Base-by-base conservation (phyloP, 2,797 vertebrate species). In the Gymnoscopelus microlampas region DNA sequence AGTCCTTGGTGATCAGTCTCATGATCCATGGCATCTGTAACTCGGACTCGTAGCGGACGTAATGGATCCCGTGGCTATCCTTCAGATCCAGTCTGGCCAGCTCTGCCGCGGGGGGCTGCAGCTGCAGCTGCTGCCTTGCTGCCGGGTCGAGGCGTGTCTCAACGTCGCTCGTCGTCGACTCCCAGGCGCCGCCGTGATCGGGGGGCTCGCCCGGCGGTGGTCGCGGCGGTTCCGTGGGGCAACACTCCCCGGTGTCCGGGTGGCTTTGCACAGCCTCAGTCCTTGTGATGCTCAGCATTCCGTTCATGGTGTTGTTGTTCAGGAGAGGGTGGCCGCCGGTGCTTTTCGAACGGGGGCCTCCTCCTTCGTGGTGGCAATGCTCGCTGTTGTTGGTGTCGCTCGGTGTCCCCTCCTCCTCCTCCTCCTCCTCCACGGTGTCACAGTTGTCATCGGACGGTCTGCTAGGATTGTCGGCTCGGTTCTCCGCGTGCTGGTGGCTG, bases 1-100 rank as follows among this genome's bases (percentile, higher is more conserved):
- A 96, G 96, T 99, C 98, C 96, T 98, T 98, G 91, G 98, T 99
- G 95, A 99, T 99, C 91, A 99, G 96, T 94, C 98, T 96, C 95
- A 99, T 99, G 91, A 99, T 99, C 94, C 98, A 97, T 82, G 98
- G 97, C 98, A 99, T 99, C 94, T 98, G 97, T 35, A 98, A 93
- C 94, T 98, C 97, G 68, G 97, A 98, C 90, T 98, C 96, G 61
- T 99, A 99, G 80, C 97, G 96, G 90, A 98, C 97, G 66, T 99
- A 99, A 85, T 93, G 93, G 92, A 98, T 98, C 83, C 94, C 94
- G 87, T 94, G 92, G 87, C 94, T 92, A 76, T 94, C 94, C 75
- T 83, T 79, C 73, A 94, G 81, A 74, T 89, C 82, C 26, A 94
- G 90, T 66, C 91, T 88, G 58, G 89, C 89, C 68, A 94, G 86